A percentile compares a stretch with the other conserved stretches of the same genome.
Conservation (phyloP, 2,888 invertebrate species). For the Fragum whitleyi region DNA sequence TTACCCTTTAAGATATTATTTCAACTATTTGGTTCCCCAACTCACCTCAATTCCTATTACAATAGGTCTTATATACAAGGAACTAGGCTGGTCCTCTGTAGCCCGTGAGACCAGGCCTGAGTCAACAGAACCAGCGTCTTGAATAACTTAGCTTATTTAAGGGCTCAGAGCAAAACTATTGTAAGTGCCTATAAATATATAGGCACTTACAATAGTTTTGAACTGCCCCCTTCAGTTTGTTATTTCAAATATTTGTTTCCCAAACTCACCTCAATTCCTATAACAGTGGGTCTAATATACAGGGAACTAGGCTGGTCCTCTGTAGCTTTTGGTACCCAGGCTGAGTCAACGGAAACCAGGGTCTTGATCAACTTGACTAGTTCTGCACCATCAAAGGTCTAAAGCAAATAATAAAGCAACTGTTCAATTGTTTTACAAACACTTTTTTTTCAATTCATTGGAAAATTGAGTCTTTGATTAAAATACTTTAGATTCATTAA, state of each 20-base stretch:
- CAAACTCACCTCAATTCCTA: slow-evolving; percentile 96
- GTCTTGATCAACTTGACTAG: slow-evolving; percentile 93
- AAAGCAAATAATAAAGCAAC: background rate
- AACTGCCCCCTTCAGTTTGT: too few species aligned
- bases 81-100: slow-evolving; percentile 87
- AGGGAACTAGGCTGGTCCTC: slow-evolving; percentile 90
- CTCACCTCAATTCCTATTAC: slow-evolving; percentile 94
- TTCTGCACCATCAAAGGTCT: slow-evolving; percentile 94
- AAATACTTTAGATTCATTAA: too few species aligned
- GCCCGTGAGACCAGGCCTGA: slow-evolving; percentile 99
- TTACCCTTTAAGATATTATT: too few species aligned
- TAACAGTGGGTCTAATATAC: slow-evolving; percentile 97
- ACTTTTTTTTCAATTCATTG: too few species aligned
- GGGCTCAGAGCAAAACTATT: too few species aligned
- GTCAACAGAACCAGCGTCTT: slow-evolving; percentile 95
- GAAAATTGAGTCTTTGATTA: too few species aligned
- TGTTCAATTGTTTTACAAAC: too few species aligned
- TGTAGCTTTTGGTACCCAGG: slow-evolving; percentile 97
- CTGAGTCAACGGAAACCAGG: slow-evolving; percentile 95
- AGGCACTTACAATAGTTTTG: too few species aligned
- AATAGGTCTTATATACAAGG: slow-evolving; percentile 98
- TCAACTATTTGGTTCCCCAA: too few species aligned
- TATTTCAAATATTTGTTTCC: too few species aligned
- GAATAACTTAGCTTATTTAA: slow-evolving; percentile 93
- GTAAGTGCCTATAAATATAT: too few species aligned